These are phyloP conservation scores for Daktulosphaira vitifoliae DNA, from an alignment of 1,140 invertebrate genomes.

Conservation along the genomic window DNA sequence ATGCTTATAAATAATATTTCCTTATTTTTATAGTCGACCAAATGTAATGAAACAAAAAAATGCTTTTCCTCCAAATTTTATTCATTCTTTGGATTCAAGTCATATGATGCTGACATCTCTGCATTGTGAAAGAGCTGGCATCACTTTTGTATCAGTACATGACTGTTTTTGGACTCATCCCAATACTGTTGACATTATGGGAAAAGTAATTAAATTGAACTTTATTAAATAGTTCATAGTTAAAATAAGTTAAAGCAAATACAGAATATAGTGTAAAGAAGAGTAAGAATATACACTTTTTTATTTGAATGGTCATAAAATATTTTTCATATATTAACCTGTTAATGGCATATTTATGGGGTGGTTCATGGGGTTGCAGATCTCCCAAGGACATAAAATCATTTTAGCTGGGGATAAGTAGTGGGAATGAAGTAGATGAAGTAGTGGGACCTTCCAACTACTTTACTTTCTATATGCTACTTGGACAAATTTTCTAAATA, in stretches of 20 bases:
- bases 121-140: slow-evolving; percentile 64
- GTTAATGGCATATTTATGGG: too few species aligned
- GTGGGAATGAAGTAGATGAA: too few species aligned
- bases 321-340: neutral
- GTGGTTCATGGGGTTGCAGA: too few species aligned
- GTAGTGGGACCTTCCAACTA: too few species aligned
- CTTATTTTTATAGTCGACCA: slow-evolving; percentile 61
- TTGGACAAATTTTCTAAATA: too few species aligned
- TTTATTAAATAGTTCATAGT: neutral
- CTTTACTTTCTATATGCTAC: too few species aligned
- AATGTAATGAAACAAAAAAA: slow-evolving; percentile 91
- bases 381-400: too few species aligned
- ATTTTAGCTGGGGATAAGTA: too few species aligned
- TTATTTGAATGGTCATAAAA: neutral
- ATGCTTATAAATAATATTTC: too few species aligned
- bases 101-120: slow-evolving; percentile 99
- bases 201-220: slow-evolving; percentile 53
- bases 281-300: neutral
- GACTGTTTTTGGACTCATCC: slow-evolving; percentile 99
- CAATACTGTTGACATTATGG: slow-evolving; percentile 77
- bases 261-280: neutral
- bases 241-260: neutral
- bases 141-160: slow-evolving; percentile 95
- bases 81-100: slow-evolving; percentile 94
- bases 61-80: slow-evolving; percentile 97